phyloP scores from a whole-genome alignment of 2,113 vertebrate species.

The Petromus typicus region DNA sequence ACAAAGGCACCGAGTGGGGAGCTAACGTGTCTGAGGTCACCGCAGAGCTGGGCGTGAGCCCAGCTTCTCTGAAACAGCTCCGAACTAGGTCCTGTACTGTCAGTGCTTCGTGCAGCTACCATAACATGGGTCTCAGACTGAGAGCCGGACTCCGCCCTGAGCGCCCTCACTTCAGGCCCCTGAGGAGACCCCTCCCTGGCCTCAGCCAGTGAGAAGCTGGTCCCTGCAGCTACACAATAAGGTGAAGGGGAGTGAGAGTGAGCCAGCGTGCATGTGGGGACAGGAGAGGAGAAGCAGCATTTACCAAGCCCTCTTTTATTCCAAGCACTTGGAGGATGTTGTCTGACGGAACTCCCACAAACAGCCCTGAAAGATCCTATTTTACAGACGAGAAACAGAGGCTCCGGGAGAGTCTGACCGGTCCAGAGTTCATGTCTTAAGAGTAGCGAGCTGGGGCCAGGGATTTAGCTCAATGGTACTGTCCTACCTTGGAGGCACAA shows the following conservation, averaged over 20 bases:
- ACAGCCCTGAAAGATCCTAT: neutral
- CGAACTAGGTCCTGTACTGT: neutral
- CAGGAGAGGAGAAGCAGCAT: neutral
- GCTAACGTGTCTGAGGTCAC: neutral
- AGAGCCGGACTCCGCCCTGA: neutral
- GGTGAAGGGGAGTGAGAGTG: too few relatives aligned
- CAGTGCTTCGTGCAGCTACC: neutral
- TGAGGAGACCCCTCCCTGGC: too few relatives aligned
- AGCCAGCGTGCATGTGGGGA: rapidly evolving
- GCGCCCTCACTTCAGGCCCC: neutral
- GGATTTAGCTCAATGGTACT: too few relatives aligned
- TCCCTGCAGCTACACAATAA: neutral
- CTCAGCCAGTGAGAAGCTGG: neutral
- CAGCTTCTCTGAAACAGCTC: neutral
- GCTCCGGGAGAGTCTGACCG: neutral
- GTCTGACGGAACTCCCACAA: neutral
- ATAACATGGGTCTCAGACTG: neutral
- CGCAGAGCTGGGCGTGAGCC: neutral
- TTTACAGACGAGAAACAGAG: neutral
- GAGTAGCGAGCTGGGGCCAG: neutral
- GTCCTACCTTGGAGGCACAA: too few relatives aligned
- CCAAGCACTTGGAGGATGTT: neutral
- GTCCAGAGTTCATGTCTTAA: neutral
- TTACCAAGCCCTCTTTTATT: neutral
- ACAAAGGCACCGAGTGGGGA: neutral